A percentile compares a stretch with the other conserved stretches of the same genome.
Evolutionary conservation across 2,113 vertebrate species (phyloP).

Genomic region (Oxygymnocypris stewartii): DNA sequence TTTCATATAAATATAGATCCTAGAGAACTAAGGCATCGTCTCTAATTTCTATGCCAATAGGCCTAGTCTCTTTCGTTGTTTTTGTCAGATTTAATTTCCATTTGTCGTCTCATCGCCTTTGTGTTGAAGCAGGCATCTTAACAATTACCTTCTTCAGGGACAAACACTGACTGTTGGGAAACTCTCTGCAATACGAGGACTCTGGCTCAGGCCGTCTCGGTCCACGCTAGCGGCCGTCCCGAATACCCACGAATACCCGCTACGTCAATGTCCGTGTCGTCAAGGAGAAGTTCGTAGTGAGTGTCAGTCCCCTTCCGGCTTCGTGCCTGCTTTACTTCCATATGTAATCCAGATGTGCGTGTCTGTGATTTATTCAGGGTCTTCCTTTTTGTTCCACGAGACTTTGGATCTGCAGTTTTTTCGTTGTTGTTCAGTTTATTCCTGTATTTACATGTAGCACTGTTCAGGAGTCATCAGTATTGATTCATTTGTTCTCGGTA

Average conservation of each 20-base stretch:
- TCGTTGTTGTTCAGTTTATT: neutral
- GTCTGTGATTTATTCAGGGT: conserved; percentile 54
- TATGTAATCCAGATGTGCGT: conserved; percentile 36
- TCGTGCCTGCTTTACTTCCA: conserved; percentile 48
- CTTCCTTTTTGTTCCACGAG: conserved; percentile 57
- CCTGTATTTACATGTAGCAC: conserved; percentile 44
- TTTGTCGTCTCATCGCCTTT: conserved; percentile 57
- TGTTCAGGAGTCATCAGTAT: conserved; percentile 58
- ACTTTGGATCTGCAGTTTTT: conserved; percentile 35
- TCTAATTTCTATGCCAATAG: conserved; percentile 89
- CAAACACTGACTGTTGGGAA: conserved; percentile 68
- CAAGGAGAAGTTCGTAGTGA: conserved; percentile 62
- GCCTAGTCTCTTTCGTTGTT: conserved; percentile 74
- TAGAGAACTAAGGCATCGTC: conserved; percentile 82
- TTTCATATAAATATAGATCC: conserved; percentile 95
- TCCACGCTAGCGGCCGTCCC: conserved; percentile 40
- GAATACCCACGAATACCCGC: conserved; percentile 37
- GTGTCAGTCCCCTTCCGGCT: conserved; percentile 54
- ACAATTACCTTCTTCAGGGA: conserved; percentile 85
- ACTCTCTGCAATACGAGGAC: conserved; percentile 71
- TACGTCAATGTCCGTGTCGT: conserved; percentile 37
- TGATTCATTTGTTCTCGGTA: conserved; percentile 37
- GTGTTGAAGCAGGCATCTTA: conserved; percentile 84
- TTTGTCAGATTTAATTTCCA: conserved; percentile 73
- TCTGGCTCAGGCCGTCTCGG: conserved; percentile 54